These are phyloP conservation scores for Pseudomyrmex cubaensis DNA, from an alignment of 1,140 invertebrate species.

Conservation along the genomic window DNA sequence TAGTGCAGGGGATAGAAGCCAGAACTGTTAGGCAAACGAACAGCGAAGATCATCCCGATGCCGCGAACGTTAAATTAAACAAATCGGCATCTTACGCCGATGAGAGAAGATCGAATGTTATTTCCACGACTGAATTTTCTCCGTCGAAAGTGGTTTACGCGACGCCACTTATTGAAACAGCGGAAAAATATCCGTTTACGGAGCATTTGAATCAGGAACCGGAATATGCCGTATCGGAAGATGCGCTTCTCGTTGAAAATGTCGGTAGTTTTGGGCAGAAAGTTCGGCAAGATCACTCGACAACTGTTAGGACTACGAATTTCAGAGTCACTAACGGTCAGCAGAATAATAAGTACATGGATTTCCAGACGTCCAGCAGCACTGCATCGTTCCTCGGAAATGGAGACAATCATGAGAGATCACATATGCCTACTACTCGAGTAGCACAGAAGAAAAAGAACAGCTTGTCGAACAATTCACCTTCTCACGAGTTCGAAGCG, in stretches of 20 bases:
- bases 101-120: conserved; percentile 12
- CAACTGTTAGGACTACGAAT: not conserved
- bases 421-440: not conserved
- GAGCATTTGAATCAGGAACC: not conserved
- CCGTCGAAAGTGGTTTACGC: conserved; percentile 5
- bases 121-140: conserved; percentile 26
- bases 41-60: not conserved
- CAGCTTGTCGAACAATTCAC: not conserved
- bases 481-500: not conserved
- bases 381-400: not conserved
- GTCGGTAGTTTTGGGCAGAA: conserved; percentile 70
- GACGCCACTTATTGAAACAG: conserved; percentile 17
- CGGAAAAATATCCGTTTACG: conserved; percentile 3
- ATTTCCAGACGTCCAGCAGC: not conserved
- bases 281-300: conserved; percentile 11
- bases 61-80: conserved; percentile 1
- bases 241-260: conserved; percentile 47
- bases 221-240: not conserved
- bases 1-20: conserved; percentile 1
- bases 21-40: not conserved
- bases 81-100: conserved; percentile 1
- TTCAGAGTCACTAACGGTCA: not conserved
- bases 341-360: not conserved
- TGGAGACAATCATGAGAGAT: not conserved
- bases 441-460: not conserved